Evolutionary conservation across 1,140 invertebrate genomes (phyloP), one percentile per base, ranked within the genome.

Genomic region (Atta cephalotes): DNA sequence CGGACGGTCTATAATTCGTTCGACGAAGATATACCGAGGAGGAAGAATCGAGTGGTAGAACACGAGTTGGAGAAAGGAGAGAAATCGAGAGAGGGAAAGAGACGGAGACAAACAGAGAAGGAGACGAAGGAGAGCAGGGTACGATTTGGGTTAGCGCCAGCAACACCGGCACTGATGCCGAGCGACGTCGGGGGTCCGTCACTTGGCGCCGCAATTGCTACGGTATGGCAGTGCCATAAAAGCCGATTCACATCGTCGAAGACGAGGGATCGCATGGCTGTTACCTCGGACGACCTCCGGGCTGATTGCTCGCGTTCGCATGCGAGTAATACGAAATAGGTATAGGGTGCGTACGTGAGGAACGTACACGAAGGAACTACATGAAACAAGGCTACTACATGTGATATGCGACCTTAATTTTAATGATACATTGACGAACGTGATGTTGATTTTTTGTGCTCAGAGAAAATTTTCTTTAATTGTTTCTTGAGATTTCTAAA

Each of bases 141-240:
- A 88, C 86, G 86, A 92, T 92, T 92, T 92, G 91, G 91, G 91
- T 92, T 92, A 92, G 91, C 91, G 91, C 91, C 91, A 92, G 87
- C 82, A 65, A 82, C 78, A 76, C 63, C 74, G 89, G 62, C 74
- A 87, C 35, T 85, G 74, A 80, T 85, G 74, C 56, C 56, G 63
- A 51, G 45, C 88, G 65, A 89, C 89, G 85, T 90, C 74, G 85
- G 86, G 87, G 85, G 86, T 92, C 81, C 81, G 80, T 91, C 90
- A 91, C 90, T 92, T 92, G 92, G 91, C 91, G 92, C 90, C 92
- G 87, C 89, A 89, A 91, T 91, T 91, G 91, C 88, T 68, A 80
- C 70, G 81, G 65, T 90, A 81, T 78, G 76, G 66, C 21, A 45
- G 71, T 31, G 53, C 63, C 53, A 16, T 91, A 89, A 91, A 91